A percentile compares a stretch with the other conserved stretches of the same genome.
phyloP scores from a whole-genome alignment of 2,888 invertebrate species.

The Horisme vitalbata region DNA sequence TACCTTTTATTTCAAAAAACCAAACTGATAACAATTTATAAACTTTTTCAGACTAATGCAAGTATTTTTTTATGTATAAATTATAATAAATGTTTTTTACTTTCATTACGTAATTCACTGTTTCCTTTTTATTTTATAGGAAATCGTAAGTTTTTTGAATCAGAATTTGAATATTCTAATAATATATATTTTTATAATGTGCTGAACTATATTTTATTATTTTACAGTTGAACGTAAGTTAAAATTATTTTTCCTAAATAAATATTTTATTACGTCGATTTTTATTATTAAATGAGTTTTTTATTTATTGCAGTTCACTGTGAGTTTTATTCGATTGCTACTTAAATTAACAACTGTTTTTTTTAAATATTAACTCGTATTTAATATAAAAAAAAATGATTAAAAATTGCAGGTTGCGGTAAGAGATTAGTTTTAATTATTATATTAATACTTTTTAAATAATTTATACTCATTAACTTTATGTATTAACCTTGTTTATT shows the following conservation, averaged over 20 bases:
- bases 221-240: not conserved
- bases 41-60: not conserved
- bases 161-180: too few species aligned
- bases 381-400: not conserved
- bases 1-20: too few species aligned
- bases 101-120: too few species aligned
- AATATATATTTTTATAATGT: not conserved
- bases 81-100: too few species aligned
- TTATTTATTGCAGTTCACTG: constrained; percentile 1
- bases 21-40: not conserved
- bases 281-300: not conserved
- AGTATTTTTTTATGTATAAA: too few species aligned
- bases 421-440: too few species aligned
- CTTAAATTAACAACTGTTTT: too few species aligned
- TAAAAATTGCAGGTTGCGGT: not conserved
- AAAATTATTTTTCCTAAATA: not conserved
- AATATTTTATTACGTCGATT: not conserved
- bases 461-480: too few species aligned
- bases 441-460: too few species aligned
- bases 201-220: not conserved
- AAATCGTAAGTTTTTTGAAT: not conserved
- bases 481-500: too few species aligned
- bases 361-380: not conserved
- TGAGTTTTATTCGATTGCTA: too few species aligned
- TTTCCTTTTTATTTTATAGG: not conserved